Evolutionary conservation across 2,888 invertebrate species (phyloP), one percentile per base, ranked within the genome.

Genomic region (Dynastes maya): DNA sequence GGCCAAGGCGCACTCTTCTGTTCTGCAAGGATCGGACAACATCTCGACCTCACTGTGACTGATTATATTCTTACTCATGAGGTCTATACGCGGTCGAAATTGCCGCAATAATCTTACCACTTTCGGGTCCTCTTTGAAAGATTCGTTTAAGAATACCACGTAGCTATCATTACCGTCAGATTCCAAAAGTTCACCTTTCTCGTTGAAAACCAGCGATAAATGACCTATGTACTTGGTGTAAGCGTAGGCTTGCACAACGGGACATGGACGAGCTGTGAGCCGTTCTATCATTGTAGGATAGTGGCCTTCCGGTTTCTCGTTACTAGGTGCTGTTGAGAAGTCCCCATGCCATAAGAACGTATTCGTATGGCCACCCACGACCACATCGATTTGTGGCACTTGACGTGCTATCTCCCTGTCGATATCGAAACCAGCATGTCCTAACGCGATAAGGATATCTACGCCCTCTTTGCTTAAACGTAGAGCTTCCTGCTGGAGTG

Each of bases 321-420:
- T 85, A 84, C 95, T 95, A 0, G 95, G 95, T 68, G 89, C 90
- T 0, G 87, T 86, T 9, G 9, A 5, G 6, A 58, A 22, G 5
- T 32, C 37, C 0, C 96, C 97, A 81, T 92, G 94, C 91, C 95
- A 97, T 9, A 98, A 89, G 86, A 98, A 97, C 0, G 97, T 97
- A 86, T 98, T 95, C 0, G 96, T 95, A 86, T 98, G 97, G 0
- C 97, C 97, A 2, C 97, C 98, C 78, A 98, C 93, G 0, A 98
- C 96, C 49, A 97, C 87, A 88, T 97, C 97, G 6, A 97, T 92
- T 29, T 94, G 93, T 13, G 94, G 93, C 1, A 97, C 95, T 81
- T 93, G 90, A 76, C 88, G 87, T 0, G 96, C 97, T 80, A 98
- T 95, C 86, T 92, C 90, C 86, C 93, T 90, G 86, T 98, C 98